Evolutionary conservation across 1,140 invertebrate genomes (phyloP), one percentile per base, ranked within the genome.

Genomic region (Marisa cornuarietis): DNA sequence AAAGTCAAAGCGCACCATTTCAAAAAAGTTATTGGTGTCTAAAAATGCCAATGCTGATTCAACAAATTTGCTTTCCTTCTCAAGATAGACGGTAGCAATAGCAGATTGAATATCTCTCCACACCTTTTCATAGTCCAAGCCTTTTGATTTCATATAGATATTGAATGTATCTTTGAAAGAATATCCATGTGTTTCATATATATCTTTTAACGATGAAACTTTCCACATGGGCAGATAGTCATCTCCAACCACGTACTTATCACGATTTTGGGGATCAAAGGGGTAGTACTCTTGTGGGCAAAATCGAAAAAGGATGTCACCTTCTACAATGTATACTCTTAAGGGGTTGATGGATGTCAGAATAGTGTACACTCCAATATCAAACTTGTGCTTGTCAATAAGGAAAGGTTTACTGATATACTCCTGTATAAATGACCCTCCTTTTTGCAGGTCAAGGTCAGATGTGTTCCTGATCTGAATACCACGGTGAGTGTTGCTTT

Each of bases 171-270:
- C 94, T 87, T 95, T 96, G 95, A 97, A 98, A 22, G 95, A 94
- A 83, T 95, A 95, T 13, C 95, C 95, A 68, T 96, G 91, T 14
- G 94, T 92, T 0, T 92, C 93, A 90, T 96, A 98, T 81, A 95
- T 95, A 82, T 94, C 93, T 71, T 93, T 93, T 24, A 99, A 91
- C 0, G 95, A 96, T 0, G 96, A 95, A 9, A 92, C 94, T 87
- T 98, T 93, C 98, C 98, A 99, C 22, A 96, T 95, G 7, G 98
- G 97, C 69, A 97, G 91, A 87, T 99, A 99, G 89, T 98, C 95
- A 90, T 99, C 97, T 0, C 96, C 96, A 0, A 99, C 95, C 0
- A 99, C 96, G 88, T 99, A 99, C 86, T 98, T 97, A 84, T 98
- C 94, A 8, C 95, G 80, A 86, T 95, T 93, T 11, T 93, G 90